Evolutionary conservation across 2,797 vertebrate genomes (phyloP).

Genomic region (Channa striata): DNA sequence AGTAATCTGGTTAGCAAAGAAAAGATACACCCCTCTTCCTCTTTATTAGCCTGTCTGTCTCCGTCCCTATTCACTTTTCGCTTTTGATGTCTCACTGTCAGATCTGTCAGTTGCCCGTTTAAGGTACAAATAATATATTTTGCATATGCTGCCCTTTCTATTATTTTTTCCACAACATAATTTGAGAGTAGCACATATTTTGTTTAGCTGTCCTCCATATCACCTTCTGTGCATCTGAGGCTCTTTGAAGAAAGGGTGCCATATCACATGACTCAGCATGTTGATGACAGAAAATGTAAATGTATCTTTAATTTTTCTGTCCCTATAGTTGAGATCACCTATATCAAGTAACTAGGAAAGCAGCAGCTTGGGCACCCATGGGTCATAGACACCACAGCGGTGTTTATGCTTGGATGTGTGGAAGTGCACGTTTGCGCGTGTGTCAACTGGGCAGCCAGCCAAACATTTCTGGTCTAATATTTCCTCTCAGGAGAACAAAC

Average conservation of each 20-base stretch:
- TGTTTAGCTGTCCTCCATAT: background rate
- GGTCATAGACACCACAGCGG: slow-evolving; percentile 53
- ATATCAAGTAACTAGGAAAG: slow-evolving; percentile 58
- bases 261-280: slow-evolving; percentile 12
- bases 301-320: slow-evolving; percentile 19
- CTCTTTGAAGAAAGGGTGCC: background rate
- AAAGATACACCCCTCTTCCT: slow-evolving; percentile 20
- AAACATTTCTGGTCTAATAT: slow-evolving; percentile 67
- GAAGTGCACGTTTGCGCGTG: slow-evolving; percentile 35
- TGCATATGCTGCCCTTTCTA: background rate
- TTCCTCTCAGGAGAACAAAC: slow-evolving; percentile 69
- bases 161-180: background rate
- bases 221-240: background rate
- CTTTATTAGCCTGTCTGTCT: slow-evolving; percentile 2
- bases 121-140: background rate
- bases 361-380: slow-evolving; percentile 61
- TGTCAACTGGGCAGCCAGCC: slow-evolving; percentile 56
- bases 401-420: slow-evolving; percentile 49
- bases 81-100: background rate
- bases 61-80: background rate
- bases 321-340: slow-evolving; percentile 51
- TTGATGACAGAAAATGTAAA: slow-evolving; percentile 11
- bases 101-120: slow-evolving; percentile 12
- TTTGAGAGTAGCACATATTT: background rate
- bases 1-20: slow-evolving; percentile 72